A percentile compares a stretch with the other conserved stretches of the same genome.
Evolutionary conservation across 2,797 vertebrate species (phyloP).

Genomic region (Thaleichthys pacificus): DNA sequence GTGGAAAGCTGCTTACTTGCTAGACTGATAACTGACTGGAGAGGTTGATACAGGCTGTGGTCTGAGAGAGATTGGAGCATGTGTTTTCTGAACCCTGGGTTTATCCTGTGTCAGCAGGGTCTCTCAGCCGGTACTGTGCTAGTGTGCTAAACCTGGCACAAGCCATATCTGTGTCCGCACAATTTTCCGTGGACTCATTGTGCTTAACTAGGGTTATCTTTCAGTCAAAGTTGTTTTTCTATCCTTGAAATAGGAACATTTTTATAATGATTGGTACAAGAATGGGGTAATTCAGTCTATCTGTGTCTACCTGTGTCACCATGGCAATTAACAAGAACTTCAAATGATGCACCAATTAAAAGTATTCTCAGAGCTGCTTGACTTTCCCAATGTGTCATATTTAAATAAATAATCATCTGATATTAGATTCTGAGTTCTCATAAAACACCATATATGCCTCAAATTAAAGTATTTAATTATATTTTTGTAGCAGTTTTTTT

Average conservation of each 20-base stretch:
- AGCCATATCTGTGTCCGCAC: constrained; percentile 13
- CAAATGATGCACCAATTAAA: neutral
- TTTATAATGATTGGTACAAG: too few relatives aligned
- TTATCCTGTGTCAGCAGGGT: constrained; percentile 34
- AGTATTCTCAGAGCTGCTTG: neutral
- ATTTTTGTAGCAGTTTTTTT: too few relatives aligned
- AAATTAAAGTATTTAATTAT: too few relatives aligned
- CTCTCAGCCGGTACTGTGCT: constrained; percentile 26
- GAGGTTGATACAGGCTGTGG: constrained; percentile 13
- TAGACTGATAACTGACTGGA: constrained; percentile 13
- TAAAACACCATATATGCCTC: too few relatives aligned
- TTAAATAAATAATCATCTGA: constrained; percentile 32
- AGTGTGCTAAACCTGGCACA: constrained; percentile 32
- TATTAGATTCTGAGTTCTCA: neutral
- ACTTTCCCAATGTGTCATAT: neutral
- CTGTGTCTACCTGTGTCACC: neutral
- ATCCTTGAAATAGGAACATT: too few relatives aligned
- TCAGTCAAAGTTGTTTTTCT: too few relatives aligned
- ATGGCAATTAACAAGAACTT: neutral
- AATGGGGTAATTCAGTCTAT: neutral
- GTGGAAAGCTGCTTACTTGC: constrained; percentile 11
- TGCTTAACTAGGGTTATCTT: too few relatives aligned
- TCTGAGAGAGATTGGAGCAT: constrained; percentile 45
- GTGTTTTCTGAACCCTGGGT: constrained; percentile 33
- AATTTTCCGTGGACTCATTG: too few relatives aligned